A percentile compares a stretch with the other conserved stretches of the same genome.
These are phyloP conservation scores for Aphyosemion australe DNA, from an alignment of 2,113 vertebrate genomes.

Conservation along the genomic window DNA sequence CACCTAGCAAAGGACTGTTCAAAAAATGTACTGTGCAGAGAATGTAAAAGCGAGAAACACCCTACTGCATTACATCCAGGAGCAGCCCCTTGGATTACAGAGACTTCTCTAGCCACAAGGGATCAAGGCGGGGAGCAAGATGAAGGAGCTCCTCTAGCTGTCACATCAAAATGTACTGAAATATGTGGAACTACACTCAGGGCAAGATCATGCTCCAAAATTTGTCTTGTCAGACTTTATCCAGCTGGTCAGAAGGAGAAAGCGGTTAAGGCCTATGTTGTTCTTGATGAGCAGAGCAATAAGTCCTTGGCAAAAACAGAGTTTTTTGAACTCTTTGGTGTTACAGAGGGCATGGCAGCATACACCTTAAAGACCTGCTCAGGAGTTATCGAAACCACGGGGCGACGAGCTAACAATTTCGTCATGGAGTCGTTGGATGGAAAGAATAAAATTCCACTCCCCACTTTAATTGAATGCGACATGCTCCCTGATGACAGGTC, in stretches of 20 bases:
- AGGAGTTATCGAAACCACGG: neutral
- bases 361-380: too few relatives aligned
- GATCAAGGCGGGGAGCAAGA: neutral
- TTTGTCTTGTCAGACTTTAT: neutral
- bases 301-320: neutral
- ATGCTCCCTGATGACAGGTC: neutral
- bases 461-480: slow-evolving; percentile 14
- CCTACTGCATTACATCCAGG: neutral
- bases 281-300: slow-evolving; percentile 13
- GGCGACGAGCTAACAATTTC: too few relatives aligned
- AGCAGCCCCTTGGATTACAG: neutral
- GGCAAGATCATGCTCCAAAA: slow-evolving; percentile 6
- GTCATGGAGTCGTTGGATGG: neutral
- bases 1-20: neutral
- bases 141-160: neutral
- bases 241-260: neutral
- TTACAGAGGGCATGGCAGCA: too few relatives aligned
- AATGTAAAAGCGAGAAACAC: neutral
- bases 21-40: neutral
- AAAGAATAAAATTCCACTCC: neutral
- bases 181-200: neutral
- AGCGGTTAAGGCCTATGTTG: neutral
- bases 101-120: too few relatives aligned
- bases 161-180: neutral
- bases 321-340: neutral